A percentile compares a stretch with the other conserved stretches of the same genome.
Conservation (phyloP, 1,140 invertebrate species). For the Ctenoplectra terminalis region DNA sequence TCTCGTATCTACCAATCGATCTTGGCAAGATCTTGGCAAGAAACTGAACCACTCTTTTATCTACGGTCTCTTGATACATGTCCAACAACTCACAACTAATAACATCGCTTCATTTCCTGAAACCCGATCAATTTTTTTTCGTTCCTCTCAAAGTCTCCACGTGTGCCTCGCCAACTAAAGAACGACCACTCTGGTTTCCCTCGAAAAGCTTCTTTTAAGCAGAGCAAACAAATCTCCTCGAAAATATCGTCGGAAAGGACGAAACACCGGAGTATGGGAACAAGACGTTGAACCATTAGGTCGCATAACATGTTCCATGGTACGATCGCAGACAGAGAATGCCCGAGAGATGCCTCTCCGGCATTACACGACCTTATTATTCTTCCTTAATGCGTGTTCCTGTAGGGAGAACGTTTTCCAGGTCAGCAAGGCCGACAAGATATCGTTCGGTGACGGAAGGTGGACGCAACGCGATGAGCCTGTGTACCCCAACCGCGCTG, state of each 20-base stretch:
- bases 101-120: background rate
- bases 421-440: constrained; percentile 84
- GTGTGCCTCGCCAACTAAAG: background rate
- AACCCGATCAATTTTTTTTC: background rate
- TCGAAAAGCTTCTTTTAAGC: background rate
- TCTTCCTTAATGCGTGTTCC: constrained; percentile 1
- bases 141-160: background rate
- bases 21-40: too few relatives aligned
- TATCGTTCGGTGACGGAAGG: constrained; percentile 86
- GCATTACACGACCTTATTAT: background rate
- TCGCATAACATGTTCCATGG: background rate
- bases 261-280: background rate
- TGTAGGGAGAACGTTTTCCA: constrained; percentile 69
- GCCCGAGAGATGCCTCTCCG: background rate
- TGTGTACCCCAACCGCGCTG: constrained; percentile 85
- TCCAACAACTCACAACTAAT: background rate
- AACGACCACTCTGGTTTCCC: background rate
- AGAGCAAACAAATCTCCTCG: background rate
- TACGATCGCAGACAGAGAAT: background rate
- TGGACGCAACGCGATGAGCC: constrained; percentile 82
- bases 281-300: background rate
- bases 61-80: background rate
- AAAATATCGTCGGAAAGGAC: background rate
- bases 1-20: too few relatives aligned
- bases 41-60: background rate